A percentile compares a stretch with the other conserved stretches of the same genome.
These are phyloP conservation scores for Tenthredo livida DNA, from an alignment of 2,888 invertebrate species.

Conservation along the genomic window DNA sequence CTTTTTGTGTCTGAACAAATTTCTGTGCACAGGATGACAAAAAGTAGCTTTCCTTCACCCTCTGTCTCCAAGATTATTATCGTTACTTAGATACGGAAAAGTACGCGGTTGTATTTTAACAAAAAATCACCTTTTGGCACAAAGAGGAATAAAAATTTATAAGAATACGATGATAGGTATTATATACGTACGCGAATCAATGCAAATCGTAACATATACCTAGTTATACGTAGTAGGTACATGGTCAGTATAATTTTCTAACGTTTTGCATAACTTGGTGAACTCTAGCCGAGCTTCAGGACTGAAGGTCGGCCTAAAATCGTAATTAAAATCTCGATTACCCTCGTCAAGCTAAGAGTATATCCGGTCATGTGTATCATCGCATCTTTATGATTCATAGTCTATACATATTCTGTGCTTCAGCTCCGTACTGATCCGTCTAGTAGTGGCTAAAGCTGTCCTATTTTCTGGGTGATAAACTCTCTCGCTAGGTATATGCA, in stretches of 20 bases:
- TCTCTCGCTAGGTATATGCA: background rate
- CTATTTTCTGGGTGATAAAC: constrained; percentile 44
- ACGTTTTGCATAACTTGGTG: constrained; percentile 20
- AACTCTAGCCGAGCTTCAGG: constrained; percentile 18
- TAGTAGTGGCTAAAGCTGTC: constrained; percentile 2
- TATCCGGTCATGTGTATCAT: constrained; percentile 3
- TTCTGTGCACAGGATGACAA: background rate
- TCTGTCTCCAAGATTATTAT: background rate
- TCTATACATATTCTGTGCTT: background rate
- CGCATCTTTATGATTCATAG: constrained; percentile 34
- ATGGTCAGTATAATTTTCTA: background rate
- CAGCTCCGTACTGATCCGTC: background rate
- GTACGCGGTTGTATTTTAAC: background rate
- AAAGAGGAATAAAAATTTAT: background rate
- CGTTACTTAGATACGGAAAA: too few relatives aligned
- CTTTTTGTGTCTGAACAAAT: constrained; percentile 12
- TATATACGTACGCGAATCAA: background rate
- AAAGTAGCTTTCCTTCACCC: background rate
- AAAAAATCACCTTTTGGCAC: background rate
- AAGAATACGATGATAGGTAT: background rate
- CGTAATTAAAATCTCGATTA: constrained; percentile 25
- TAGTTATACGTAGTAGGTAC: background rate
- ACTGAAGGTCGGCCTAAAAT: constrained; percentile 14
- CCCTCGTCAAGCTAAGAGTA: constrained; percentile 7
- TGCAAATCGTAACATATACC: background rate